phyloP scores from a whole-genome alignment of 2,113 vertebrate species.

The Phrynosoma platyrhinos region DNA sequence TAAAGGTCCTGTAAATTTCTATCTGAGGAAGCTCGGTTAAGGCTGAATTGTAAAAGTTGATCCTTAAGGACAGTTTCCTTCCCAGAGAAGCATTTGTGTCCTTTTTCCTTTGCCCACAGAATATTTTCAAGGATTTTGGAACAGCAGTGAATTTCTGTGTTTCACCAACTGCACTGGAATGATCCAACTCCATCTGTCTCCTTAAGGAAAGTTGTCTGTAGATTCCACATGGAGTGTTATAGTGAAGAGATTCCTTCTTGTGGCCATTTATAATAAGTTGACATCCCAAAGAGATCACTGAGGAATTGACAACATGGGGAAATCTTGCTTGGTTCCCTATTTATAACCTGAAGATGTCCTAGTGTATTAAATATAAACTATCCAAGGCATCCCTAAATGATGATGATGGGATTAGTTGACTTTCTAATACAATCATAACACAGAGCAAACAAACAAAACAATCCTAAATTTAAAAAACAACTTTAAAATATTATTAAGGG shows the following conservation, averaged over 20 bases:
- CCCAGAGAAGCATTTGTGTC: conserved; percentile 5
- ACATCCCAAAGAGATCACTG: conserved; percentile 32
- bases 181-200: conserved; percentile 12
- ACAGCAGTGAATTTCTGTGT: conserved; percentile 50
- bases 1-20: fast-evolving
- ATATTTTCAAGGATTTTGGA: conserved; percentile 32
- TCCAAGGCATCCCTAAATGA: background rate
- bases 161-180: conserved; percentile 41
- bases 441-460: background rate
- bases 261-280: conserved; percentile 24
- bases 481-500: background rate
- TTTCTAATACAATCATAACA: background rate
- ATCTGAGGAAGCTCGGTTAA: fast-evolving
- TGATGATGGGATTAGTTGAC: conserved; percentile 1
- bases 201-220: conserved; percentile 25
- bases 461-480: background rate
- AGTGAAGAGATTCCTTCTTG: background rate
- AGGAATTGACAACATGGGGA: background rate
- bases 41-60: background rate
- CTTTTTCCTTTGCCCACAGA: conserved; percentile 25
- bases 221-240: background rate
- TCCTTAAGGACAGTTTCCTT: background rate
- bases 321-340: conserved; percentile 21
- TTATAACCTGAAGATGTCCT: conserved; percentile 17
- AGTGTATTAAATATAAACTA: conserved; percentile 49